Conservation (phyloP, 1,140 invertebrate species). For the Brachystomella parvula region DNA sequence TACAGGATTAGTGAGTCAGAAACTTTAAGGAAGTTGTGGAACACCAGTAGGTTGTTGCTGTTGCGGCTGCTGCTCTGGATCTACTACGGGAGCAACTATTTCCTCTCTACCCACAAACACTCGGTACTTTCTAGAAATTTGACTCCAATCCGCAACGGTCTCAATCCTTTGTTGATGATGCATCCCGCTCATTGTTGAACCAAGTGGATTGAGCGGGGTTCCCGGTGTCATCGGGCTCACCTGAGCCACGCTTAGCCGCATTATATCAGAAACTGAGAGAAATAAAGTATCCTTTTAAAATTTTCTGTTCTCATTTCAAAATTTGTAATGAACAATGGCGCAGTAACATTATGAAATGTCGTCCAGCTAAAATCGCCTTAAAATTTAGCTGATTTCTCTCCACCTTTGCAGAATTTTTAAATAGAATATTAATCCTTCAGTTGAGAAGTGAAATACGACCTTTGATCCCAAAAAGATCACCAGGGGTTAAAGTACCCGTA, state of each 20-base stretch:
- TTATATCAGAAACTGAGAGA: constrained; percentile 32
- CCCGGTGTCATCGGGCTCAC: constrained; percentile 41
- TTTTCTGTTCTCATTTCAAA: neutral
- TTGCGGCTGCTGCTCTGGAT: no score
- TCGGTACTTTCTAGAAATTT: constrained; percentile 80
- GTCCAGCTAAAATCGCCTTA: no score
- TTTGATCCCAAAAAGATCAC: neutral
- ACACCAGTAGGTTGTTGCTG: no score
- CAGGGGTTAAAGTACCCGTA: no score
- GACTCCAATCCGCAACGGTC: constrained; percentile 83
- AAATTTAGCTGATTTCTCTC: no score
- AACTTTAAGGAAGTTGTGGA: no score
- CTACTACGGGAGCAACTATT: neutral
- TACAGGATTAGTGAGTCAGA: no score
- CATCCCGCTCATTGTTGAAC: constrained; percentile 70
- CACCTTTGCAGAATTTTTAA: neutral
- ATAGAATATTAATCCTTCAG: neutral
- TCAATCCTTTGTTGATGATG: constrained; percentile 61
- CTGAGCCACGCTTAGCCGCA: constrained; percentile 34
- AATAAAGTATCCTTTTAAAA: neutral
- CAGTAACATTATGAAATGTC: no score
- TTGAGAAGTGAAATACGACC: no score
- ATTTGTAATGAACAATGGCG: neutral
- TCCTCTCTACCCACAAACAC: constrained; percentile 61
- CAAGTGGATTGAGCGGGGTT: constrained; percentile 55